Conservation (phyloP, 2,113 vertebrate species). For the Cichladusa arquata region DNA sequence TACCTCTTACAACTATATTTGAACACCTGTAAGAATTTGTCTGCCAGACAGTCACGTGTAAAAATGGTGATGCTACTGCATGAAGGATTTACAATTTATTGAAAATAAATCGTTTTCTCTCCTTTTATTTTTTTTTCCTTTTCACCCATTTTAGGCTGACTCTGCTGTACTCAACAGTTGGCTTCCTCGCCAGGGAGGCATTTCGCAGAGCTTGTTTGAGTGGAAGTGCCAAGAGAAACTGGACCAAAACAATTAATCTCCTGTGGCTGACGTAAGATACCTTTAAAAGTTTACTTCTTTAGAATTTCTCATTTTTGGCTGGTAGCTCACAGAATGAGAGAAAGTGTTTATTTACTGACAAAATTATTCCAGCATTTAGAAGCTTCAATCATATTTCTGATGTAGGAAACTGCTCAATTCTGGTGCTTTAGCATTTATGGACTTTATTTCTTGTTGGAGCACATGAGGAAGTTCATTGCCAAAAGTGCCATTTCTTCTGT, state of each 20-base stretch:
- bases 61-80: neutral
- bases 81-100: neutral
- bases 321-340: neutral
- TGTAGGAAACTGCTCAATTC: neutral
- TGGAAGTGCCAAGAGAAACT: constrained; percentile 79
- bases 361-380: neutral
- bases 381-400: neutral
- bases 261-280: constrained; percentile 91
- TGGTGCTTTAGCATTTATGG: neutral
- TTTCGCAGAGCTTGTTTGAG: constrained; percentile 95
- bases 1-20: accelerated
- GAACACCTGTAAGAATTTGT: accelerated
- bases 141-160: constrained; percentile 77
- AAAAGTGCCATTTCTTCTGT: neutral
- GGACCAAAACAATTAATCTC: constrained; percentile 90
- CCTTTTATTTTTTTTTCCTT: neutral
- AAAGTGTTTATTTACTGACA: neutral
- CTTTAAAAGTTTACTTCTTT: neutral
- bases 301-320: neutral
- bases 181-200: constrained; percentile 93
- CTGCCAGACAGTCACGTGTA: too few relatives aligned
- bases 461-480: accelerated
- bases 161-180: constrained; percentile 88
- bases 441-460: neutral
- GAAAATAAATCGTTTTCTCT: neutral